A percentile compares a stretch with the other conserved stretches of the same genome.
These are phyloP conservation scores for Galerucella pusilla DNA, from an alignment of 2,888 invertebrate species.

Conservation along the genomic window DNA sequence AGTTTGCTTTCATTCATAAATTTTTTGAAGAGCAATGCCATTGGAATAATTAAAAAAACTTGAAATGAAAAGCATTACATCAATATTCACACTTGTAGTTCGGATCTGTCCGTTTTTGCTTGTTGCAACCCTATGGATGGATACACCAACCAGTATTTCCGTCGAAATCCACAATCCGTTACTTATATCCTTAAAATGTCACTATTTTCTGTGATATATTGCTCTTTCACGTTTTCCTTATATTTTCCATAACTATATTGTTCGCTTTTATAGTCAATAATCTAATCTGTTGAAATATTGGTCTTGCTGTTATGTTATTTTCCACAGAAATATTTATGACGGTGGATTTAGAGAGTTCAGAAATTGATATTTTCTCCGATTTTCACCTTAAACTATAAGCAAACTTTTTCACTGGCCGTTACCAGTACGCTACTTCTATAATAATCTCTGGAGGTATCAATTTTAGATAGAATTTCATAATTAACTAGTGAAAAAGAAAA, in stretches of 20 bases:
- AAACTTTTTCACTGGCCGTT: neutral
- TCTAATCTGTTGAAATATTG: slow-evolving; percentile 40
- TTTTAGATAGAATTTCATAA: too few relatives aligned
- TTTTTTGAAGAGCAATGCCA: too few relatives aligned
- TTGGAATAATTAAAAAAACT: too few relatives aligned
- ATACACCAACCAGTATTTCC: slow-evolving; percentile 44
- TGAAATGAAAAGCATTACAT: neutral
- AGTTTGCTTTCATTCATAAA: too few relatives aligned
- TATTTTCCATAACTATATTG: slow-evolving; percentile 43
- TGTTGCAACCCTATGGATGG: slow-evolving; percentile 44
- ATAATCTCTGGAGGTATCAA: too few relatives aligned
- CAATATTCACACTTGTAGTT: neutral
- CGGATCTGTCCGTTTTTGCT: slow-evolving; percentile 39
- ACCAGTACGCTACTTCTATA: too few relatives aligned
- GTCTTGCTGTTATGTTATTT: slow-evolving; percentile 34
- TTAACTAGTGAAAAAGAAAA: too few relatives aligned
- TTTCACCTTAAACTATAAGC: neutral
- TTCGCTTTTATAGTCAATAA: slow-evolving; percentile 41
- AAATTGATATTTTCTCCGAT: slow-evolving; percentile 18
- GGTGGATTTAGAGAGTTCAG: slow-evolving; percentile 19
- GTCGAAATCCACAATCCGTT: slow-evolving; percentile 47
- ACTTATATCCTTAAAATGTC: slow-evolving; percentile 46
- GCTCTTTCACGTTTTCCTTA: slow-evolving; percentile 38
- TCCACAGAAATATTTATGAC: slow-evolving; percentile 27
- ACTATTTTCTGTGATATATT: slow-evolving; percentile 44